These are phyloP conservation scores for Zaprionus taronus DNA, from an alignment of 1,140 invertebrate genomes.

Conservation along the genomic window DNA sequence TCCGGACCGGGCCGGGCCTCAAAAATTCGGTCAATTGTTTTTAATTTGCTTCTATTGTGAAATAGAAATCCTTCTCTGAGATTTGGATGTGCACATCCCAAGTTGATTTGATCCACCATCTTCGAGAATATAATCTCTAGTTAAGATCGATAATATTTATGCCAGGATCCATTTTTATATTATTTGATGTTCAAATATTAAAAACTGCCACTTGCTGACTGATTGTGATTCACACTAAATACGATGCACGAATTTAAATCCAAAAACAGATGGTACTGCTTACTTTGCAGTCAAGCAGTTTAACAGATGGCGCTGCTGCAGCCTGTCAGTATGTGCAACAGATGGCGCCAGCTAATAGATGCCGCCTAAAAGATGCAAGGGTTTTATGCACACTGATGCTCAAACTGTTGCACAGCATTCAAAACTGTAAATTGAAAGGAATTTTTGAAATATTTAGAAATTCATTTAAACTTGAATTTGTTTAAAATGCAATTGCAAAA, in stretches of 20 bases:
- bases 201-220: no score
- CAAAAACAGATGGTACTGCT: not conserved
- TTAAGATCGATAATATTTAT: not conserved
- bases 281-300: not conserved
- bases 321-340: not conserved
- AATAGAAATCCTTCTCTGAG: no score
- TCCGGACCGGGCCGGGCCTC: no score
- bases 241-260: no score
- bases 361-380: constrained; percentile 11
- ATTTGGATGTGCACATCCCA: no score
- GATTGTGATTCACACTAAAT: no score
- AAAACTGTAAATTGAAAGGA: not conserved
- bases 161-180: not conserved
- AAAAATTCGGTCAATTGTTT: no score
- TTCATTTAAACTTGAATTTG: not conserved
- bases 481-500: not conserved
- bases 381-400: not conserved
- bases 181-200: no score
- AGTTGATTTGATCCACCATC: not conserved
- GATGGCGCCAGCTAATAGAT: not conserved
- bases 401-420: not conserved
- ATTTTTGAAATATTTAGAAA: not conserved
- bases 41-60: no score
- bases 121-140: not conserved
- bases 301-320: not conserved